Evolutionary conservation across 2,888 invertebrate genomes (phyloP).

Genomic region (Cenopis cana): DNA sequence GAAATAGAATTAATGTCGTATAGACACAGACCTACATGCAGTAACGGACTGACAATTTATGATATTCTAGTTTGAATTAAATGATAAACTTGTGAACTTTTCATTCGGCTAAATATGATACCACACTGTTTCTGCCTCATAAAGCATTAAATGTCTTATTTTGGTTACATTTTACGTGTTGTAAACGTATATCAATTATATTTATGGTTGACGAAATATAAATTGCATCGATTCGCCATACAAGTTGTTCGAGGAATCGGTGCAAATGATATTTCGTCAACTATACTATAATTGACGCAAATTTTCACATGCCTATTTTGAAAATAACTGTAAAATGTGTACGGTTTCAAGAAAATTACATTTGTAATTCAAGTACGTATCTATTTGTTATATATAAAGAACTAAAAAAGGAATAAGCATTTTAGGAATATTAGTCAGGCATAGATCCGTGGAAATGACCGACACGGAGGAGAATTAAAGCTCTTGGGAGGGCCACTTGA

Average conservation of each 20-base stretch:
- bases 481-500: slow-evolving; percentile 39
- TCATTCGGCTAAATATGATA: background rate
- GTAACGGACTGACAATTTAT: background rate
- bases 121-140: background rate
- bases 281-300: too few relatives aligned
- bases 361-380: too few relatives aligned
- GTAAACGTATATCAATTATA: too few relatives aligned
- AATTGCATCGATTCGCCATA: too few relatives aligned
- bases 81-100: background rate
- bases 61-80: background rate
- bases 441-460: slow-evolving; percentile 14
- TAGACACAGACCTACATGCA: background rate
- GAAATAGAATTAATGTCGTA: slow-evolving; percentile 16
- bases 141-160: background rate
- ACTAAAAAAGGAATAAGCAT: background rate
- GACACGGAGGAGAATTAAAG: slow-evolving; percentile 20
- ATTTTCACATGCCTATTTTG: too few relatives aligned
- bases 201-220: too few relatives aligned
- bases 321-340: too few relatives aligned
- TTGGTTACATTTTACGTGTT: too few relatives aligned
- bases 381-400: background rate
- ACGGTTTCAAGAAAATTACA: too few relatives aligned
- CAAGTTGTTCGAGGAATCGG: too few relatives aligned
- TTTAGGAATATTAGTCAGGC: slow-evolving; percentile 15
- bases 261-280: too few relatives aligned